Conservation (phyloP, 1,140 invertebrate genomes). For the Gryllus bimaculatus region DNA sequence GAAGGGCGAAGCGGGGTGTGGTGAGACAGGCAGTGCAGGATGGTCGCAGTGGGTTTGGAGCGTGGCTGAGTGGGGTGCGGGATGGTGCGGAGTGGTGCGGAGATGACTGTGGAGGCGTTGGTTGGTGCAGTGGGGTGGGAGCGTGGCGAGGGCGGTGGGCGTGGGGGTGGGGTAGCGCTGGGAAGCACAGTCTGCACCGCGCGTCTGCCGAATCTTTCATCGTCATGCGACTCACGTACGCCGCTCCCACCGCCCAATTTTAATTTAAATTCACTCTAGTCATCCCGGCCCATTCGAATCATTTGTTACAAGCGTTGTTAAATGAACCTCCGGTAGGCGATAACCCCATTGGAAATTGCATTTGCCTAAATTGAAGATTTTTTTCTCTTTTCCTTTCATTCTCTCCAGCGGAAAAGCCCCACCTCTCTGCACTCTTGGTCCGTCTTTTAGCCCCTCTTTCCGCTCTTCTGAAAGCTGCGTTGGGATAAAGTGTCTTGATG, state of each 20-base stretch:
- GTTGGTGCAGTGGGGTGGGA: not conserved
- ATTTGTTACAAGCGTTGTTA: conserved; percentile 19
- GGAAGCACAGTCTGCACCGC: too few relatives aligned
- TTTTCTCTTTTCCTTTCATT: conserved; percentile 4
- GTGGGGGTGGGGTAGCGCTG: not conserved
- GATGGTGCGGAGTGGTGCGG: too few relatives aligned
- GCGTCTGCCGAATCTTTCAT: not conserved
- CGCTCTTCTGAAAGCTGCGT: not conserved
- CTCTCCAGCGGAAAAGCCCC: not conserved
- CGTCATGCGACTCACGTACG: not conserved
- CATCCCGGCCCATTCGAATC: conserved; percentile 17
- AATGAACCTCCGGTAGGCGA: conserved; percentile 15
- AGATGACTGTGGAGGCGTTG: too few relatives aligned
- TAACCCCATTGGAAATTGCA: conserved; percentile 12
- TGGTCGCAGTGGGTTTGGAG: not conserved
- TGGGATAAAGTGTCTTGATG: conserved; percentile 9
- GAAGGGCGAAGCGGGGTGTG: too few relatives aligned
- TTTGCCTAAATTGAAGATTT: conserved; percentile 16
- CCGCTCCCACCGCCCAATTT: conserved; percentile 10
- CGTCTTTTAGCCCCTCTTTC: not conserved
- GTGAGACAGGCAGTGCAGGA: too few relatives aligned
- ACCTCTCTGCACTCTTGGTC: not conserved
- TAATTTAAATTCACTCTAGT: conserved; percentile 19
- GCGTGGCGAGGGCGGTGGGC: not conserved
- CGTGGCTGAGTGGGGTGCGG: too few relatives aligned